A percentile compares a stretch with the other conserved stretches of the same genome.
Evolutionary conservation across 1,140 invertebrate species (phyloP).

Genomic region (Drosophila serrata): DNA sequence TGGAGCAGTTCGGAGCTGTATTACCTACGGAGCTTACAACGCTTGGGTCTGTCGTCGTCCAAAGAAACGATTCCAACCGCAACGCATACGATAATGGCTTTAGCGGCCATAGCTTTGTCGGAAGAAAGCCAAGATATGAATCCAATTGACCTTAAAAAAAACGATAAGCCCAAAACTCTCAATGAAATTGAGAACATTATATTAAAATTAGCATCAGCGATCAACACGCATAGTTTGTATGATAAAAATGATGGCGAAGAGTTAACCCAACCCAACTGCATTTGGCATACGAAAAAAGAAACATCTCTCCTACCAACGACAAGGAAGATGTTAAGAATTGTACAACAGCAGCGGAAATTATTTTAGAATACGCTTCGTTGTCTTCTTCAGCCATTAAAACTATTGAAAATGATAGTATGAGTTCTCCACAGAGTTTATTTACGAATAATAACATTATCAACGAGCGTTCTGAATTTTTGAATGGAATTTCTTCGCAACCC

Average conservation of each 20-base stretch:
- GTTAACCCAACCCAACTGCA: constrained; percentile 46
- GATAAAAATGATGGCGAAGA: constrained; percentile 26
- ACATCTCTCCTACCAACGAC: neutral
- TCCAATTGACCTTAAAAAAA: constrained; percentile 6
- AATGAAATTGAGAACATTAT: constrained; percentile 70
- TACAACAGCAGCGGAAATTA: constrained; percentile 70
- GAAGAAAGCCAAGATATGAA: constrained; percentile 38
- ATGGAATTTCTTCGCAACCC: constrained; percentile 36
- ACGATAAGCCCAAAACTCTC: constrained; percentile 29
- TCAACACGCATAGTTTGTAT: constrained; percentile 9
- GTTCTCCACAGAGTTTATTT: constrained; percentile 6
- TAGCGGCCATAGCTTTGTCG: constrained; percentile 69
- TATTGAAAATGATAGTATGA: constrained; percentile 20
- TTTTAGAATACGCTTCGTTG: constrained; percentile 71
- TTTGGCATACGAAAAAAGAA: constrained; percentile 65
- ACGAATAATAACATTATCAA: constrained; percentile 3
- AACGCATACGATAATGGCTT: constrained; percentile 67
- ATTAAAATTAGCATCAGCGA: constrained; percentile 39
- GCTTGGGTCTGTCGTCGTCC: constrained; percentile 46
- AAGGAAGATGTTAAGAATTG: constrained; percentile 23
- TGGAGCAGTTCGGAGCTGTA: constrained; percentile 73
- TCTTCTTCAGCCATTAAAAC: constrained; percentile 23
- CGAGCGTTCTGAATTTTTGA: constrained; percentile 30
- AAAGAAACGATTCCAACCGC: constrained; percentile 15
- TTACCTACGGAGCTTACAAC: constrained; percentile 63